Conservation (phyloP, 2,113 vertebrate genomes). For the Meriones unguiculatus region DNA sequence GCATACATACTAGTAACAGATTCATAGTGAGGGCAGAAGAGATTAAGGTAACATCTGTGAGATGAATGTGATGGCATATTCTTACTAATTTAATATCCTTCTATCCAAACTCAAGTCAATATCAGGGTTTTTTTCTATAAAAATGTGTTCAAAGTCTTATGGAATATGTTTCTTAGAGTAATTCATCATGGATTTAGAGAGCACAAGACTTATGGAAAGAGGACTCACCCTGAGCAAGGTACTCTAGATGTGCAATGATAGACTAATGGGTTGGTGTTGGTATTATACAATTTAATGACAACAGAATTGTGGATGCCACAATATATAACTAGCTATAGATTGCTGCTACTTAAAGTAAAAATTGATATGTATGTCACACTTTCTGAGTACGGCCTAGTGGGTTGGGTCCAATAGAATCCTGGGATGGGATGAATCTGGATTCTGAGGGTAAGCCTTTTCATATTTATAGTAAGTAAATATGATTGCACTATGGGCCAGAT, state of each 20-base stretch:
- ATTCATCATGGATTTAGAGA: slow-evolving; percentile 18
- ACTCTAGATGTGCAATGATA: not conserved
- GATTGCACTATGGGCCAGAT: not conserved
- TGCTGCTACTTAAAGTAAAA: not conserved
- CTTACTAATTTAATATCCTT: not conserved
- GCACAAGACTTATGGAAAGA: not conserved
- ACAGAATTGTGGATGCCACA: not conserved
- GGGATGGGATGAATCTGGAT: not conserved
- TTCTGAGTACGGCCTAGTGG: not conserved
- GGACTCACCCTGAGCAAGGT: not conserved
- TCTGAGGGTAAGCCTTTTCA: not conserved
- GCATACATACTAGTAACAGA: not conserved
- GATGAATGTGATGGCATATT: not conserved
- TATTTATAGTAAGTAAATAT: not conserved
- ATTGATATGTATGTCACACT: not conserved
- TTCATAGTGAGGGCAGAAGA: not conserved
- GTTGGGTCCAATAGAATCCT: not conserved
- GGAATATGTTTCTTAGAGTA: not conserved
- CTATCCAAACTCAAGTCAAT: not conserved
- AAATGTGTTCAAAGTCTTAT: not conserved
- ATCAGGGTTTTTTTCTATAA: slow-evolving; percentile 6
- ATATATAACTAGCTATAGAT: not conserved
- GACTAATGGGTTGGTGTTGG: not conserved
- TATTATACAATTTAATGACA: not conserved
- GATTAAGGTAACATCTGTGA: not conserved